Evolutionary conservation across 1,140 invertebrate genomes (phyloP).

Genomic region (Drosophila mayri): DNA sequence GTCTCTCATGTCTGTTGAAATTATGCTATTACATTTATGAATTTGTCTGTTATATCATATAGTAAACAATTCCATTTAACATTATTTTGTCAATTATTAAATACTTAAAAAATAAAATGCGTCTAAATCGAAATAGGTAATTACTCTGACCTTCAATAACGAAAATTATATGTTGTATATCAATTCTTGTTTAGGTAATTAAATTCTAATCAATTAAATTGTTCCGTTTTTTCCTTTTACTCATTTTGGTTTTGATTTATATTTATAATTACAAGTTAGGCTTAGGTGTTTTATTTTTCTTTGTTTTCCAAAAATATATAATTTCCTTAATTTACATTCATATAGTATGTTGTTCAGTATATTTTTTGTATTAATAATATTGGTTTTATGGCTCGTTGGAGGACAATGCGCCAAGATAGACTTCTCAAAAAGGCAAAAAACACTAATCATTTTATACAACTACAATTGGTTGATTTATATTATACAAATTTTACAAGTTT

Average conservation of each 20-base stretch:
- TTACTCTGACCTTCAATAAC: slow-evolving; percentile 28
- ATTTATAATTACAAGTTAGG: slow-evolving; percentile 44
- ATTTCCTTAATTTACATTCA: slow-evolving; percentile 45
- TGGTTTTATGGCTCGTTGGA: slow-evolving; percentile 53
- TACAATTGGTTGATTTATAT: slow-evolving; percentile 49
- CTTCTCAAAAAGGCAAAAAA: slow-evolving; percentile 75
- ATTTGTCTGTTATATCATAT: slow-evolving; percentile 48
- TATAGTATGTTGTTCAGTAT: slow-evolving; percentile 31
- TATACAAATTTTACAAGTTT: slow-evolving; percentile 67
- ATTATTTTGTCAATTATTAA: slow-evolving; percentile 65
- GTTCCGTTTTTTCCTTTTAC: slow-evolving; percentile 21
- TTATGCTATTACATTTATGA: slow-evolving; percentile 69
- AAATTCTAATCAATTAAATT: slow-evolving; percentile 62
- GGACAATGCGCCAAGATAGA: slow-evolving; percentile 75
- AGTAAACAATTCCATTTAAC: slow-evolving; percentile 67
- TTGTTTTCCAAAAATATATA: slow-evolving; percentile 66
- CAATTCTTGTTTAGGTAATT: slow-evolving; percentile 47
- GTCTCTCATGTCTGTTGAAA: slow-evolving; percentile 56
- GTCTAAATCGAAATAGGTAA: slow-evolving; percentile 70
- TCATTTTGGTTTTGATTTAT: slow-evolving; percentile 13
- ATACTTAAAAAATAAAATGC: slow-evolving; percentile 82
- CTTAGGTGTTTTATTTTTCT: slow-evolving; percentile 18
- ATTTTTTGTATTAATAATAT: slow-evolving; percentile 27
- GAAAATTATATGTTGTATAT: slow-evolving; percentile 33
- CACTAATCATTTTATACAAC: slow-evolving; percentile 52